Evolutionary conservation across 1,140 invertebrate species (phyloP), one percentile per base, ranked within the genome.

Genomic region (Eufriesea mexicana): DNA sequence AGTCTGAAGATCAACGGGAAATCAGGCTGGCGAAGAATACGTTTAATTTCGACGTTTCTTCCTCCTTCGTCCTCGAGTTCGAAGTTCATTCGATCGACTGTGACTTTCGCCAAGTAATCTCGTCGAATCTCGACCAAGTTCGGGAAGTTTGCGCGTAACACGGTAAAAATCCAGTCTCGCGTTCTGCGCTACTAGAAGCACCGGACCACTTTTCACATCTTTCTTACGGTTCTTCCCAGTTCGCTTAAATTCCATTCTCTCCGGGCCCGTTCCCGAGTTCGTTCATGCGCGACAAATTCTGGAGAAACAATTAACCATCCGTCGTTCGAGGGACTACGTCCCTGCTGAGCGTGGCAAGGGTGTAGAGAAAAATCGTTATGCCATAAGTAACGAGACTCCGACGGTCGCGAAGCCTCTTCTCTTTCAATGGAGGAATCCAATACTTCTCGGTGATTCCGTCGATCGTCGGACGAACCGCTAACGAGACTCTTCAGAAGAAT

Each of bases 401-500:
- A 6, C 35, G 59, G 25, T 35, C 59, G 9, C 20, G 12, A 12
- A 49, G 14, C 9, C 23, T 57, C 72, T 62, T 66, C 64, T 28
- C 25, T 51, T 28, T 49, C 72, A 57, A 82, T 75, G 23, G 49
- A 16, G 10, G 62, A 49, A 75, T 67, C 49, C 79, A 67, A 82
- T 82, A 74, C 45, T 74, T 42, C 51, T 64, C n/a, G 18, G 18
- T 16, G 70, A 75, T 81, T 55, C 49, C 64, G 73, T 61, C 47
- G 71, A 82, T 73, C 54, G 62, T 45, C 25, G 55, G 71, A n/a
- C 55, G 61, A 59, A 45, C 51, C 73, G 51, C 76, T 85, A 85
- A 87, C 79, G 75, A 83, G 86, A 76, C 77, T 71, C 73, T 76
- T 79, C 23, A 87, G 66, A 8, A 81, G 55, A 72, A 72, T 84